Evolutionary conservation across 2,888 invertebrate genomes (phyloP).

Genomic region (Cantharis flavilabris): DNA sequence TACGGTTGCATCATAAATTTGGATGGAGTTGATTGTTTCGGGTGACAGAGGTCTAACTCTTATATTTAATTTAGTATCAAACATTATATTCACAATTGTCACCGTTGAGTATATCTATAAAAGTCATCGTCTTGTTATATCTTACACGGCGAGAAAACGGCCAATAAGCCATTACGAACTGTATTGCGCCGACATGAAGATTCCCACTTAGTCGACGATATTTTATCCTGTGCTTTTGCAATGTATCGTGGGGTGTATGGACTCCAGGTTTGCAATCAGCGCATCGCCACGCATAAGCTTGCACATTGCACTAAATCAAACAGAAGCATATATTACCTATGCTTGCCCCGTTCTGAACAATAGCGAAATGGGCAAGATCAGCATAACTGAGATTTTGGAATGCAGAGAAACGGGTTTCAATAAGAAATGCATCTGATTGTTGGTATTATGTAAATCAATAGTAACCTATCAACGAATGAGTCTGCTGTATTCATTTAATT

Average conservation of each 20-base stretch:
- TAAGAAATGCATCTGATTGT: constrained; percentile 45
- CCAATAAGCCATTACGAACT: constrained; percentile 37
- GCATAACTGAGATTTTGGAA: constrained; percentile 40
- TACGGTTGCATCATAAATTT: constrained; percentile 43
- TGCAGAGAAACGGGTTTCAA: constrained; percentile 42
- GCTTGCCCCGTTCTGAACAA: constrained; percentile 35
- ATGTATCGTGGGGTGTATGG: constrained; percentile 13
- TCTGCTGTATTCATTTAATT: constrained; percentile 32
- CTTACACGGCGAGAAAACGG: constrained; percentile 39
- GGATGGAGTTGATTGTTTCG: constrained; percentile 40
- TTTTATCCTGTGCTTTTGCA: constrained; percentile 20
- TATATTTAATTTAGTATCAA: constrained; percentile 34
- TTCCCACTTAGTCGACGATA: constrained; percentile 29
- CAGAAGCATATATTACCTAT: constrained; percentile 34
- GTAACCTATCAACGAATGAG: constrained; percentile 18
- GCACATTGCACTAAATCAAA: constrained; percentile 36
- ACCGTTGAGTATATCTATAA: constrained; percentile 39
- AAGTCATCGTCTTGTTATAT: constrained; percentile 41
- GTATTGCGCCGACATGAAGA: constrained; percentile 36
- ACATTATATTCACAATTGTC: constrained; percentile 33
- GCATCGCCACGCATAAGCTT: constrained; percentile 34
- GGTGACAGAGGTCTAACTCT: constrained; percentile 35
- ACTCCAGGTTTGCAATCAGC: constrained; percentile 20
- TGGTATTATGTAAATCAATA: constrained; percentile 43
- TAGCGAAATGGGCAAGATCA: constrained; percentile 40